Base-by-base conservation (phyloP, 2,888 invertebrate genomes). In the Rutpela maculata region DNA sequence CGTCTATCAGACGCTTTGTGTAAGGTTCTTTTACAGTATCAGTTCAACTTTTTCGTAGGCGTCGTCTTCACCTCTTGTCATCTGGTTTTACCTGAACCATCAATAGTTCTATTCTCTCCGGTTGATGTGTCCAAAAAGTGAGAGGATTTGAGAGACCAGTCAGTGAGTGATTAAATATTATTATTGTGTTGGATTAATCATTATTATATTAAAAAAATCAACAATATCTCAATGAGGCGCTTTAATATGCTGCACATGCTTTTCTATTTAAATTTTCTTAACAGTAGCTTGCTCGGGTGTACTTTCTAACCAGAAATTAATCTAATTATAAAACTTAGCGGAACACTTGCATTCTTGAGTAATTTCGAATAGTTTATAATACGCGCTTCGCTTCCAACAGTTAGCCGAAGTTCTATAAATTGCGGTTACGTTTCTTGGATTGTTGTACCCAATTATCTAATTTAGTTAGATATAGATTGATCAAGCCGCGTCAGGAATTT, bases 361-460 rank as follows among this genome's bases (percentile, higher is more conserved):
- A 65, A 38, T 65, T 22, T 65, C 43, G 43, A 38, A 65, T 65
- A 65, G 65, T 65, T 65, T 65, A 19, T 43, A 38, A 65, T n/a
- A 43, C 18, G 65, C 18, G 17, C 38, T 43, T 65, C 18, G 17
- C 38, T 43, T 65, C 65, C 18, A 17, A 43, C 50, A 65, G 12
- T 35, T 17, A 35, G 6, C 38, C 65, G 43, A 43, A 65, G 65
- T 65, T 65, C 43, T 65, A 43, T 31, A 65, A 65, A 65, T 43
- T 65, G 43, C 43, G 18, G 43, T 19, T 43, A 65, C 19, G 65
- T 65, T 65, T 65, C 65, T 65, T 43, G 65, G 26, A 65, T 43
- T 43, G 65, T 31, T 43, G 43, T 12, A 6, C 43, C 19, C 38
- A 65, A 65, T 65, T 65, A 65, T 22, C n/a, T 31, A 26, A 62